These are phyloP conservation scores for Orientallactaga bullata DNA, from an alignment of 2,113 vertebrate species.

Conservation along the genomic window DNA sequence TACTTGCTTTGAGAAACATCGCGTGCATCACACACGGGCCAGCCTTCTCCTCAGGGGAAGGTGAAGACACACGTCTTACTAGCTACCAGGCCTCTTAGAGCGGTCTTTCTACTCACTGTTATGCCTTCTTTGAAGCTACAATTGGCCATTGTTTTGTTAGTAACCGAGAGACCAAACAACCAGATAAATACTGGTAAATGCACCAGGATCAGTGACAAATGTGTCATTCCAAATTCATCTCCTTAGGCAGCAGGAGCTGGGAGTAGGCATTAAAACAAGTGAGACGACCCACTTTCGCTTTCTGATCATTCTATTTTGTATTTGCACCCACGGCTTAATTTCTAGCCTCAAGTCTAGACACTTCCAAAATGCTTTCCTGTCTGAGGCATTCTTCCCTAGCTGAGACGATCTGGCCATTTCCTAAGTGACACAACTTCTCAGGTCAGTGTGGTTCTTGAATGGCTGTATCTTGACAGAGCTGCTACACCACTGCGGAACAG, in stretches of 20 bases:
- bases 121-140: background rate
- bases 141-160: constrained; percentile 18
- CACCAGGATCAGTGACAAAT: background rate
- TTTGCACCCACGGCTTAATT: constrained; percentile 31
- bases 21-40: background rate
- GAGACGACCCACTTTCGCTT: background rate
- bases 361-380: constrained; percentile 45
- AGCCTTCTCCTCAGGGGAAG: background rate
- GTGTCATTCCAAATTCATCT: background rate
- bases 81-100: background rate
- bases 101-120: background rate
- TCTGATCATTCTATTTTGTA: background rate
- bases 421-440: background rate
- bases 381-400: constrained; percentile 28
- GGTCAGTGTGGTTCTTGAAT: background rate
- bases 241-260: background rate
- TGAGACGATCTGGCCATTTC: constrained; percentile 29
- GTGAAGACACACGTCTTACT: background rate
- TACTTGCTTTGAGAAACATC: background rate
- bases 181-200: background rate
- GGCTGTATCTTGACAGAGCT: background rate
- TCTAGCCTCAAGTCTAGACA: constrained; percentile 34
- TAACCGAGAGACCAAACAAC: background rate
- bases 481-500: background rate
- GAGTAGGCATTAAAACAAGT: background rate